Percentiles rank a stretch among this genome's conserved stretches.
Conservation (phyloP, 1,140 invertebrate species). For the Drosophila teissieri region DNA sequence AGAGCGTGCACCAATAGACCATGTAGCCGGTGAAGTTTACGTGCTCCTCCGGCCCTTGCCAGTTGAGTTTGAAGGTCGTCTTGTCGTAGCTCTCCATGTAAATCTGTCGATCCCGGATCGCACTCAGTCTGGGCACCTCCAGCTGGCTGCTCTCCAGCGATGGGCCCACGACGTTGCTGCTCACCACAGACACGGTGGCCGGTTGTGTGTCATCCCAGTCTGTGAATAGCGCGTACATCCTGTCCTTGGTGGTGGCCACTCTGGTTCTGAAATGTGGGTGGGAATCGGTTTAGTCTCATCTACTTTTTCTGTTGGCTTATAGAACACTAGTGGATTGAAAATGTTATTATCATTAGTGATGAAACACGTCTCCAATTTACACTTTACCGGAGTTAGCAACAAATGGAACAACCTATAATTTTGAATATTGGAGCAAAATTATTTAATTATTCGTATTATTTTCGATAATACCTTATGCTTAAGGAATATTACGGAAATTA, state of each 20-base stretch:
- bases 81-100: neutral
- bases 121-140: slow-evolving; percentile 4
- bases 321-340: too few relatives aligned
- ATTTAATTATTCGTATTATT: too few relatives aligned
- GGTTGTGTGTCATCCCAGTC: neutral
- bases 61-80: neutral
- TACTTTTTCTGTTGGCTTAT: too few relatives aligned
- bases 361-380: too few relatives aligned
- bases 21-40: slow-evolving; percentile 15
- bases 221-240: neutral
- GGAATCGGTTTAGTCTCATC: too few relatives aligned
- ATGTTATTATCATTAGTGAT: too few relatives aligned
- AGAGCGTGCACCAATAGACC: slow-evolving; percentile 28
- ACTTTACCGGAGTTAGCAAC: too few relatives aligned
- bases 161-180: slow-evolving; percentile 16
- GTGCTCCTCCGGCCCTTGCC: slow-evolving; percentile 1
- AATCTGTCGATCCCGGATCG: neutral
- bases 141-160: slow-evolving; percentile 22
- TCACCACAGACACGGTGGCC: slow-evolving; percentile 12
- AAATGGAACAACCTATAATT: too few relatives aligned
- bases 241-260: neutral
- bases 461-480: too few relatives aligned
- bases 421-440: too few relatives aligned
- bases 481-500: too few relatives aligned
- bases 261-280: neutral